phyloP scores from a whole-genome alignment of 2,113 vertebrate species.

The Ceuthmochares aereus region DNA sequence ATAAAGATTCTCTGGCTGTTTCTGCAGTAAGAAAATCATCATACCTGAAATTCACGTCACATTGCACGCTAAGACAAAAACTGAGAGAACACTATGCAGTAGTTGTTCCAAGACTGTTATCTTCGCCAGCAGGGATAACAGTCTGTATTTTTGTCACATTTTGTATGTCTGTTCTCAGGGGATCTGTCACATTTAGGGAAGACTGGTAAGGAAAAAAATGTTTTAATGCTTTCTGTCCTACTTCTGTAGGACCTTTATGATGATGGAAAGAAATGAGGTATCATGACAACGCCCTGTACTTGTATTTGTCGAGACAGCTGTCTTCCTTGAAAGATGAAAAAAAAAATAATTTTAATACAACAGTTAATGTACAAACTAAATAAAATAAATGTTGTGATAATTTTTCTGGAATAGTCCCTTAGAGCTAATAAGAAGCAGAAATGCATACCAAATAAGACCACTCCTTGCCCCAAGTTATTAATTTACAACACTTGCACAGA shows the following conservation, averaged over 20 bases:
- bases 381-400: neutral
- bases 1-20: neutral
- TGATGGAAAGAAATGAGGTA: neutral
- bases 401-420: neutral
- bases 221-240: neutral
- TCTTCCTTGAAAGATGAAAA: neutral
- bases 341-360: neutral
- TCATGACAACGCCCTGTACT: neutral
- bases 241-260: neutral
- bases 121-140: neutral
- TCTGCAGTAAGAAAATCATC: neutral
- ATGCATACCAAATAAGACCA: neutral
- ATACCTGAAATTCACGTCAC: neutral
- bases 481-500: slow-evolving; percentile 26
- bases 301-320: neutral
- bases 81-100: neutral
- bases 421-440: neutral
- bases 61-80: neutral
- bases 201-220: neutral
- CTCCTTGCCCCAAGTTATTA: slow-evolving; percentile 11
- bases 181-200: neutral
- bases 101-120: neutral
- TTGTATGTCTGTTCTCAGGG: neutral
- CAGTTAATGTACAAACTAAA: neutral
- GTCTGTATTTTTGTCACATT: slow-evolving; percentile 23